These are phyloP conservation scores for Sinocyclocheilus grahami DNA, from an alignment of 2,113 vertebrate genomes.

Conservation along the genomic window DNA sequence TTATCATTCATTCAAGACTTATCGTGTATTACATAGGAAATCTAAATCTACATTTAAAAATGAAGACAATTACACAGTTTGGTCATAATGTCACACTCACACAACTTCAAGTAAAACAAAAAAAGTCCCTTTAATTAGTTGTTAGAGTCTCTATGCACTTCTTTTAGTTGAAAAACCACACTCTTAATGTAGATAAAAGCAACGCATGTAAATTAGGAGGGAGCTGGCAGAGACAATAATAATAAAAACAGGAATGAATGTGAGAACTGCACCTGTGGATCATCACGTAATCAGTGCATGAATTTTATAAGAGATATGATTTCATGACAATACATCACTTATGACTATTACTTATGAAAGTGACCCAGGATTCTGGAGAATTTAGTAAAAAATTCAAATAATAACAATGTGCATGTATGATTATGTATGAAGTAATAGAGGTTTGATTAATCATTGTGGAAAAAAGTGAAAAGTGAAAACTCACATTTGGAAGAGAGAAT, in stretches of 20 bases:
- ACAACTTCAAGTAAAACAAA: conserved; percentile 1
- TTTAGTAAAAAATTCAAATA: background rate
- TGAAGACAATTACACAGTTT: background rate
- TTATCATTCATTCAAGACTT: background rate
- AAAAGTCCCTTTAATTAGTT: background rate
- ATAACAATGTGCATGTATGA: background rate
- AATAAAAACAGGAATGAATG: conserved; percentile 4
- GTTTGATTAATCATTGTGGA: background rate
- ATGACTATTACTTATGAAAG: background rate
- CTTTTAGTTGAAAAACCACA: conserved; percentile 7
- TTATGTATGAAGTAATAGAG: background rate
- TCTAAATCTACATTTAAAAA: background rate
- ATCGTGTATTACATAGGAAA: background rate
- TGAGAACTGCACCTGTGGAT: background rate
- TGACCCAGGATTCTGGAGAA: background rate
- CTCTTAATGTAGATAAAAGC: conserved; percentile 10
- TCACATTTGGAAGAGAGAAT: background rate
- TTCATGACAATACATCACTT: background rate
- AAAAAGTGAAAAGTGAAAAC: background rate
- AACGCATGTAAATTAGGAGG: background rate
- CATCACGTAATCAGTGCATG: background rate
- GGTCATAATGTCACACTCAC: background rate
- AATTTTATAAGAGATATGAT: too few species aligned
- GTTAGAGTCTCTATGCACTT: background rate
- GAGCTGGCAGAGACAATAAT: background rate